Conservation (phyloP, 2,797 vertebrate genomes). For the Anniella stebbinsi region DNA sequence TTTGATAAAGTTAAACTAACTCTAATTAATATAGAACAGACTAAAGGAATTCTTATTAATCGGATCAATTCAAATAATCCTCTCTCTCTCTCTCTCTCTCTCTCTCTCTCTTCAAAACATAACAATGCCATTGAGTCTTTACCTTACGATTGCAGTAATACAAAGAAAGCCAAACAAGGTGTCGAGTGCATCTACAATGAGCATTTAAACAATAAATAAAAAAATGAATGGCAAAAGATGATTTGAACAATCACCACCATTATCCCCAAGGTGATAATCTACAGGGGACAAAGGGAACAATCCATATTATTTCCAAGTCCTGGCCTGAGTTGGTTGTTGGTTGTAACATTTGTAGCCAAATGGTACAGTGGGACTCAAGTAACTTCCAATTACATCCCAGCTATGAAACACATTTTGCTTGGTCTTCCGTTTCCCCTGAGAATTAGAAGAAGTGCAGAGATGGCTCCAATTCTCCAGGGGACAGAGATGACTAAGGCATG, state of each 20-base stretch:
- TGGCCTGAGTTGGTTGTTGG: background rate
- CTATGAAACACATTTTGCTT: background rate
- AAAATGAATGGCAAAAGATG: background rate
- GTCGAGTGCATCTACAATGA: background rate
- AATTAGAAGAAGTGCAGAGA: background rate
- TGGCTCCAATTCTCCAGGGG: background rate
- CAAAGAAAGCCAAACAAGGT: background rate
- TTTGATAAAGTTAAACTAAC: background rate
- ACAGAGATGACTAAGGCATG: too few species aligned
- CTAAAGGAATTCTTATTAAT: constrained; percentile 4
- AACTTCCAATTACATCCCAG: background rate
- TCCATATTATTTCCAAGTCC: background rate
- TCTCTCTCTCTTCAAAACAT: background rate
- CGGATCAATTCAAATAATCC: too few species aligned
- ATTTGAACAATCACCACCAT: background rate
- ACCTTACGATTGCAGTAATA: background rate
- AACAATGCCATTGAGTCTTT: background rate
- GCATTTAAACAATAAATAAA: background rate
- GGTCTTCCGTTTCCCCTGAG: background rate
- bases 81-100: background rate
- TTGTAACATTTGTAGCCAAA: background rate
- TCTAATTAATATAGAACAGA: background rate
- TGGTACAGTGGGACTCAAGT: background rate
- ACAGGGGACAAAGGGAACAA: background rate
- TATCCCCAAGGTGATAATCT: background rate